phyloP scores from a whole-genome alignment of 2,888 invertebrate genomes.

The Platycheirus albimanus region DNA sequence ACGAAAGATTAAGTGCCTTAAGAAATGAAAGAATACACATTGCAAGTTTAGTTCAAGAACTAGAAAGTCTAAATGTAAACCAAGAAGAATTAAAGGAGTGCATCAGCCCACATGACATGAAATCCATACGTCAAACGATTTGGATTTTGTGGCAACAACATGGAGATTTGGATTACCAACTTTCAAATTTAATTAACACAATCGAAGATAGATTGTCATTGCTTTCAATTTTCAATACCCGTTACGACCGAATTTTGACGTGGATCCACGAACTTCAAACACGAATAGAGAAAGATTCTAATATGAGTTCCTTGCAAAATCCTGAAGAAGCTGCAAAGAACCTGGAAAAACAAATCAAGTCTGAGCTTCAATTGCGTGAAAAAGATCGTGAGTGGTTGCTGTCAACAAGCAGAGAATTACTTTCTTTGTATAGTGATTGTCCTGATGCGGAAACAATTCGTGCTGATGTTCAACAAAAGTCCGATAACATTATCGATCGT shows the following conservation, averaged over 20 bases:
- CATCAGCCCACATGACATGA: constrained; percentile 92
- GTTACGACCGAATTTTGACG: constrained; percentile 86
- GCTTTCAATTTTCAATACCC: constrained; percentile 87
- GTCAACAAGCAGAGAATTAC: constrained; percentile 86
- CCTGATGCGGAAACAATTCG: constrained; percentile 86
- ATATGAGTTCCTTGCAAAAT: constrained; percentile 85
- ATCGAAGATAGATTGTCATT: constrained; percentile 90
- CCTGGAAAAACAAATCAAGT: constrained; percentile 89
- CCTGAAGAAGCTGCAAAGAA: constrained; percentile 89
- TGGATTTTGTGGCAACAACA: constrained; percentile 92
- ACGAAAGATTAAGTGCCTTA: constrained; percentile 86
- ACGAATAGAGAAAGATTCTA: constrained; percentile 85
- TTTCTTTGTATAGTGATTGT: constrained; percentile 85
- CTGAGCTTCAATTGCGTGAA: constrained; percentile 90
- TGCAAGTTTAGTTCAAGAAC: constrained; percentile 83
- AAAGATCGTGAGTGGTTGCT: constrained; percentile 91
- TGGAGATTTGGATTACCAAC: constrained; percentile 90
- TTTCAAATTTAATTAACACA: constrained; percentile 88
- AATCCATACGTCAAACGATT: constrained; percentile 89
- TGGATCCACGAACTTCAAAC: constrained; percentile 89
- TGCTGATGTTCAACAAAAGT: constrained; percentile 84
- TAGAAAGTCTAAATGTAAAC: constrained; percentile 88
- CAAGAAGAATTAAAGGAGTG: constrained; percentile 93
- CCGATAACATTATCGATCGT: constrained; percentile 86
- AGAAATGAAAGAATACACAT: constrained; percentile 85